These are phyloP conservation scores for Colaptes auratus DNA, from an alignment of 2,113 vertebrate genomes.

Conservation along the genomic window DNA sequence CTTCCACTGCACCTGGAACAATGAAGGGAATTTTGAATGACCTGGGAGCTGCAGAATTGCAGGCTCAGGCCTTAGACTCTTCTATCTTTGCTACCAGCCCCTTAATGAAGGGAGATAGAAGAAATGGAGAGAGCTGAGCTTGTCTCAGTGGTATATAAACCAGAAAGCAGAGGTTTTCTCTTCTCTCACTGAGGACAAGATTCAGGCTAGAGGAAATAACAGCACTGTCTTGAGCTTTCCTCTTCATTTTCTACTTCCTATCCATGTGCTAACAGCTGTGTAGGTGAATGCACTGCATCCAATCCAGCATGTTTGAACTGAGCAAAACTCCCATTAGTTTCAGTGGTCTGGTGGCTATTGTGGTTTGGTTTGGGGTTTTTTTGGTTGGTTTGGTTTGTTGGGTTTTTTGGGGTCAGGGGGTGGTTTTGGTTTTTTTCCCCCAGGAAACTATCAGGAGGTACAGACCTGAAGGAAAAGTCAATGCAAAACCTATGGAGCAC, in stretches of 20 bases:
- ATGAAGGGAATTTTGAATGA: background rate
- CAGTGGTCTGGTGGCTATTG: background rate
- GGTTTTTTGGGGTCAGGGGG: rapidly evolving
- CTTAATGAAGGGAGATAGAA: background rate
- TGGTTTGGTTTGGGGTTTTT: background rate
- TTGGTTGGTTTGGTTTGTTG: no score
- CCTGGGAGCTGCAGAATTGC: background rate
- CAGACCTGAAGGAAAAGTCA: background rate
- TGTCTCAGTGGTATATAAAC: background rate
- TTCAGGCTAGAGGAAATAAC: background rate
- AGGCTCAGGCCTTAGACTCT: background rate
- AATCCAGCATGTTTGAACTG: background rate
- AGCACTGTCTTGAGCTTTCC: background rate
- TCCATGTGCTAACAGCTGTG: background rate
- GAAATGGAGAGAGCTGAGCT: background rate
- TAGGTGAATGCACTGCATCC: background rate
- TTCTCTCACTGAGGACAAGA: background rate
- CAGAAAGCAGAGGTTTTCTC: background rate
- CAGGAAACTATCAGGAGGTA: background rate
- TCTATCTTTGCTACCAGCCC: background rate
- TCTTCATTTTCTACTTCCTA: background rate
- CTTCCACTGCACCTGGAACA: background rate
- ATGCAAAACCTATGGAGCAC: background rate
- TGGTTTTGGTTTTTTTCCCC: background rate
- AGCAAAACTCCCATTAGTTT: background rate